Evolutionary conservation across 2,888 invertebrate genomes (phyloP).

Genomic region (Hermaeophaga mercurialis): DNA sequence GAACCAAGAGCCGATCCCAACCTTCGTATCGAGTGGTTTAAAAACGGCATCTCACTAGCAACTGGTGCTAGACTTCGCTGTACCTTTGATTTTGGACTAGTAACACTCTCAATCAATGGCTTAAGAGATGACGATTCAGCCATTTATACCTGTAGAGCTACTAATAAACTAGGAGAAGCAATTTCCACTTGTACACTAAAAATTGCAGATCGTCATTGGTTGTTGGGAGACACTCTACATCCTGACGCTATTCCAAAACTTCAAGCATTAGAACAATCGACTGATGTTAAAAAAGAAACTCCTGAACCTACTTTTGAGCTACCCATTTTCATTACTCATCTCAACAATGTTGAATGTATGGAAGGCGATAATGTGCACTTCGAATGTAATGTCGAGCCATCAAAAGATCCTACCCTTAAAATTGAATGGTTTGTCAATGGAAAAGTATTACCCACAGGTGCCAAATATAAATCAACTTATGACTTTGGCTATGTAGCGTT

Average conservation of each 20-base stretch:
- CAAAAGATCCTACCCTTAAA: conserved; percentile 86
- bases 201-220: conserved; percentile 87
- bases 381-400: conserved; percentile 90
- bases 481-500: conserved; percentile 96
- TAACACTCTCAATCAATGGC: conserved; percentile 88
- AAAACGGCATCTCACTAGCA: conserved; percentile 84
- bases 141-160: conserved; percentile 93
- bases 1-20: conserved; percentile 90
- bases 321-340: conserved; percentile 87
- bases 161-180: conserved; percentile 91
- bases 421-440: conserved; percentile 97
- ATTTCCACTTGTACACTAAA: conserved; percentile 90
- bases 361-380: conserved; percentile 90
- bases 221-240: conserved; percentile 84
- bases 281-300: conserved; percentile 67
- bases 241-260: conserved; percentile 88
- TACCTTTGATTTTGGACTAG: conserved; percentile 95
- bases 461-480: conserved; percentile 89
- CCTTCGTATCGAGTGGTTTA: conserved; percentile 88
- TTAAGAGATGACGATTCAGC: conserved; percentile 90
- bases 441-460: conserved; percentile 83
- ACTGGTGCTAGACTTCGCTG: conserved; percentile 90
- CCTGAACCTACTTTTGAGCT: conserved; percentile 81
- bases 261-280: conserved; percentile 82
- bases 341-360: conserved; percentile 86